A percentile compares a stretch with the other conserved stretches of the same genome.
These are phyloP conservation scores for Enteromius paludinosus DNA, from an alignment of 2,797 vertebrate species.

Conservation along the genomic window DNA sequence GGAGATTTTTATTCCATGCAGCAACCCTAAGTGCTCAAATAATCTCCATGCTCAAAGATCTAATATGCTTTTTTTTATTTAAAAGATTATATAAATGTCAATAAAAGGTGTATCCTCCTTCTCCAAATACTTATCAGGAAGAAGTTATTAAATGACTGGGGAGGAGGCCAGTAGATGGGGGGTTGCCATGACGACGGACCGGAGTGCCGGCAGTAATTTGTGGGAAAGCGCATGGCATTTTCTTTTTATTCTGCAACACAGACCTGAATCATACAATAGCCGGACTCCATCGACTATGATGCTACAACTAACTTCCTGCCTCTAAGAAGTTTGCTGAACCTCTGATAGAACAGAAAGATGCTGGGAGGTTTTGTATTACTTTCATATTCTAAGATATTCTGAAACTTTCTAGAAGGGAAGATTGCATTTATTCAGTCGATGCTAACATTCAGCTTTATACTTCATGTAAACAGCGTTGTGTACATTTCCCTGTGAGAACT, in stretches of 20 bases:
- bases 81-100: conserved; percentile 27
- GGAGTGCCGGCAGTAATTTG: conserved; percentile 29
- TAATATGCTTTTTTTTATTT: conserved; percentile 23
- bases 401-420: neutral
- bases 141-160: conserved; percentile 49
- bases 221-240: conserved; percentile 13
- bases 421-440: neutral
- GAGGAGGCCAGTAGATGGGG: conserved; percentile 9
- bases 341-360: neutral
- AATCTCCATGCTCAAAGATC: conserved; percentile 14
- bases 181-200: conserved; percentile 39
- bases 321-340: conserved; percentile 14
- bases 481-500: too few relatives aligned
- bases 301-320: conserved; percentile 9
- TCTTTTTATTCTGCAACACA: conserved; percentile 19
- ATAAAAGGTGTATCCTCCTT: conserved; percentile 23
- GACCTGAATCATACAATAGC: neutral
- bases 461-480: neutral
- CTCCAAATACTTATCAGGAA: conserved; percentile 39
- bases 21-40: conserved; percentile 19
- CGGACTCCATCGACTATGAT: neutral
- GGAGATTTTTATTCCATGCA: conserved; percentile 9
- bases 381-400: neutral
- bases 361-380: neutral
- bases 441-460: neutral